Evolutionary conservation across 2,888 invertebrate species (phyloP).

Genomic region (Eudemis profundana): DNA sequence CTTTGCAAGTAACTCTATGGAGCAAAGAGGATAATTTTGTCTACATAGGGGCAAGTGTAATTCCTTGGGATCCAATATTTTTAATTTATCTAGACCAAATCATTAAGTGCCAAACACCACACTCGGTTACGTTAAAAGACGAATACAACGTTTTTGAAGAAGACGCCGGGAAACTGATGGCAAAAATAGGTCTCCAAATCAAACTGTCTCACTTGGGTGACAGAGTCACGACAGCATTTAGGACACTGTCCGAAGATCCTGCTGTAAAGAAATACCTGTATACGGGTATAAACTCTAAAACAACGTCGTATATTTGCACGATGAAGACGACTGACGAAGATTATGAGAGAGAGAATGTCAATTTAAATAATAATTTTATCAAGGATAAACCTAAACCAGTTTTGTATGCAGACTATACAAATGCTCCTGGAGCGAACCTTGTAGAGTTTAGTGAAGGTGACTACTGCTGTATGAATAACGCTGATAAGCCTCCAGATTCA

Average conservation of each 20-base stretch:
- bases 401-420: constrained; percentile 71
- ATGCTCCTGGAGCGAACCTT: constrained; percentile 73
- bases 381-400: constrained; percentile 67
- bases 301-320: constrained; percentile 76
- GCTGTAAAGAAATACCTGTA: constrained; percentile 70
- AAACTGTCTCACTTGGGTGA: constrained; percentile 71
- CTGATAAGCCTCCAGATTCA: constrained; percentile 74
- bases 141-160: constrained; percentile 79
- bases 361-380: constrained; percentile 65
- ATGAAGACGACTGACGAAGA: constrained; percentile 75
- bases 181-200: constrained; percentile 72
- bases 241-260: constrained; percentile 77
- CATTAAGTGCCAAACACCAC: constrained; percentile 57
- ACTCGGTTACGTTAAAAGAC: constrained; percentile 66
- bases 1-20: constrained; percentile 74
- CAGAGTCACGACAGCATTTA: constrained; percentile 71
- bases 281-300: constrained; percentile 77
- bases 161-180: constrained; percentile 73
- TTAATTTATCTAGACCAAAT: constrained; percentile 65
- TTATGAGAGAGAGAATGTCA: constrained; percentile 68
- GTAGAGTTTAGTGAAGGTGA: constrained; percentile 72
- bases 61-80: constrained; percentile 75
- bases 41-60: constrained; percentile 66
- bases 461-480: constrained; percentile 72
- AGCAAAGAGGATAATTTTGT: constrained; percentile 72